Conservation (phyloP, 2,113 vertebrate genomes). For the Cyprinodon variegatus region DNA sequence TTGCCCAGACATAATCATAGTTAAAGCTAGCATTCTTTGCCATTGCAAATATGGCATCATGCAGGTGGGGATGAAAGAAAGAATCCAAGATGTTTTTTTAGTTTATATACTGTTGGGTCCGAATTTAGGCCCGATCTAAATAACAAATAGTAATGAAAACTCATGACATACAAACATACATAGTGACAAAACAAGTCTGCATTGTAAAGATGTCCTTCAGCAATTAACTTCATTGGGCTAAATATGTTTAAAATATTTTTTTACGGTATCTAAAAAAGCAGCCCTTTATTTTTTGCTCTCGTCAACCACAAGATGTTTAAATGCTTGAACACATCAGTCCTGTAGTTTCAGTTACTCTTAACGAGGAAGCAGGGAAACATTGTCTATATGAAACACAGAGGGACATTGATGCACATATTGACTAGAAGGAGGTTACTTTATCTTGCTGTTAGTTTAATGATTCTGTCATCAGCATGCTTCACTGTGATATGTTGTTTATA, state of each 20-base stretch:
- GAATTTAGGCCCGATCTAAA: neutral
- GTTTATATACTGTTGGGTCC: neutral
- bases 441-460: neutral
- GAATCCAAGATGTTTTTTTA: neutral
- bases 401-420: neutral
- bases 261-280: neutral
- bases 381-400: neutral
- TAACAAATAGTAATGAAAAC: neutral
- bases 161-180: neutral
- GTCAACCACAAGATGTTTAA: neutral
- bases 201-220: neutral
- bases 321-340: neutral
- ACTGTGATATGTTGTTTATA: neutral
- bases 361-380: neutral
- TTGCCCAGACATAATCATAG: neutral
- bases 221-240: neutral
- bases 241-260: neutral
- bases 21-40: neutral
- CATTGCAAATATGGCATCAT: slow-evolving; percentile 1
- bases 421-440: neutral
- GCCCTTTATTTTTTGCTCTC: neutral
- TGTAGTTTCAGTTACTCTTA: neutral
- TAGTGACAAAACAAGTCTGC: neutral
- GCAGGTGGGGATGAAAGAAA: neutral
- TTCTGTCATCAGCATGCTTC: neutral